Evolutionary conservation across 2,113 vertebrate genomes (phyloP), one percentile per base, ranked within the genome.

Genomic region (Sinosuthora webbiana): DNA sequence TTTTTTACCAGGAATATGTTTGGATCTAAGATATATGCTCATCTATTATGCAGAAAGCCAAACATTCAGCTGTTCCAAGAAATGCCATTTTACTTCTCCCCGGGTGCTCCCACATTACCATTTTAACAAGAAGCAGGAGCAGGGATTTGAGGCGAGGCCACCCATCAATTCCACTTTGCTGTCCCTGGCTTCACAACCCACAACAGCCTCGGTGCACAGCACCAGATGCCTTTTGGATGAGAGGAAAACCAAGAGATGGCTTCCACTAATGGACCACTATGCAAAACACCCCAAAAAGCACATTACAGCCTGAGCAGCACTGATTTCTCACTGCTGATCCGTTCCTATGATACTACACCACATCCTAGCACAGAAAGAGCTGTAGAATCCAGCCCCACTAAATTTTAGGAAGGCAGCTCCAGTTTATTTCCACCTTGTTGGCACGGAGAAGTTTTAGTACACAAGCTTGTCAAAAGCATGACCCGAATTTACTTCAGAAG

Each of bases 111-210:
- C 67, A 22, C 56, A 27, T 78, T 59, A 74, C 71, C 60, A 52
- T 45, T 86, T 80, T 24, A 89, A 63, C 4, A 1, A 8, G 4
- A 87, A 83, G 78, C 83, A 59, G 55, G 12, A 92, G 50, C 28
- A 62, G 2, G 9, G 45, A 88, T 74, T 9, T 55, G 92, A 90
- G 70, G 71, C 0, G 2, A 69, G 70, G 68, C 76, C 64, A 63
- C 71, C 89, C 71, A 67, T 86, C 71, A 11, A 39, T 56, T 95
- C 89, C 89, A 77, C 89, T 94, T 94, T 73, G 73, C 80, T 42
- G 47, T 62, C 80, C 80, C 60, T 2, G 15, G 56, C 83, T 86
- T 83, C 89, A 83, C 68, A 27, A 39, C 68, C 63, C 59, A 13
- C 33, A 78, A 33, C 30, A 55, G 59, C 23, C 71, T 10, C 1